Base-by-base conservation (phyloP, 2,797 vertebrate genomes). In the Lithobates sylvaticus region DNA sequence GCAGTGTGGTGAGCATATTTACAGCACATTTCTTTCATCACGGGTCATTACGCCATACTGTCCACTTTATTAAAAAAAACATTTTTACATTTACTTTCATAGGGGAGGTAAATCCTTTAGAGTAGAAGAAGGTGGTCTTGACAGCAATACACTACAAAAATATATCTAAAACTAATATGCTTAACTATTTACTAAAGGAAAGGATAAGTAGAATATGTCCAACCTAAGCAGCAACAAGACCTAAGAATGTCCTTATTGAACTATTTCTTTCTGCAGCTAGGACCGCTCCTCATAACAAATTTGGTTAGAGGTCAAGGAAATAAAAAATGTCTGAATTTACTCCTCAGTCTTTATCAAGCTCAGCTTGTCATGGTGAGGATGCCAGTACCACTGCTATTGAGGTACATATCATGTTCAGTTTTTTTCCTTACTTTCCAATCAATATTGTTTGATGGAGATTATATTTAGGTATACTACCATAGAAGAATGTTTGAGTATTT, bases 21-120 rank as follows among this genome's bases (percentile, higher is more conserved):
- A 87, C 81, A 84, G 86, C 65, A 81, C 86, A 87, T 87, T 87
- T 73, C 42, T 80, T 69, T 80, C 86, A 87, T 87, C 76, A 76
- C 76, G 74, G 86, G 83, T 79, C 86, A 87, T 87, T 87, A 80
- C 47, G 44, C 86, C 86, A 87, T 87, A 87, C 44, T 84, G 32
- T 80, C 70, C 70, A 76, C 70, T 54, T 70, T 75, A 75, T 27
- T 26, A 84, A 50, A 78, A 67, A 34, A 71, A 78, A 61, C 92
- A 93, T 65, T 65, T 74, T 71, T 75, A 82, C 80, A 58, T 82
- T 73, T 39, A n/a, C 70, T 64, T 74, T 82, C 7, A 34, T 26
- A 72, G 34, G 54, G 72, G 16, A 82, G 54, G 64, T 61, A 36
- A 70, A 82, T 13, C 10, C 27, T 42, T 65, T 64, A 74, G 13